A percentile compares a stretch with the other conserved stretches of the same genome.
Evolutionary conservation across 2,113 vertebrate genomes (phyloP).

Genomic region (Xenopus tropicalis): DNA sequence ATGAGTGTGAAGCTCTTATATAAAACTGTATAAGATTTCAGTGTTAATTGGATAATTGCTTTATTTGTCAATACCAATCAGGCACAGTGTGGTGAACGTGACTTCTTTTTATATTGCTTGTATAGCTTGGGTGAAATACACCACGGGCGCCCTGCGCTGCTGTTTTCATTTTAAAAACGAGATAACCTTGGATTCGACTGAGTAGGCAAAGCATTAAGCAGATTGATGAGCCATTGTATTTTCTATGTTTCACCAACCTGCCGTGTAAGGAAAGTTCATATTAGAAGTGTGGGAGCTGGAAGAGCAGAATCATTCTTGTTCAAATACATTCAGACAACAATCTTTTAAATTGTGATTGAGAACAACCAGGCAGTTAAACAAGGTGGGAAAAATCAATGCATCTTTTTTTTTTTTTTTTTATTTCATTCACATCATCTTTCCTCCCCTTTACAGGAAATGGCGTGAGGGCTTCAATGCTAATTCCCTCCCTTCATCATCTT

Average conservation of each 20-base stretch:
- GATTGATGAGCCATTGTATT: conserved; percentile 20
- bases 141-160: background rate
- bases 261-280: conserved; percentile 7
- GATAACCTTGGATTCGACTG: conserved; percentile 33
- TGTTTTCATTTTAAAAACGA: conserved; percentile 2
- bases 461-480: too few species aligned
- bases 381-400: too few species aligned
- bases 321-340: conserved; percentile 2
- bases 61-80: background rate
- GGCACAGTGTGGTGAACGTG: background rate
- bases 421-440: too few species aligned
- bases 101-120: background rate
- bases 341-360: background rate
- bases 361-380: too few species aligned
- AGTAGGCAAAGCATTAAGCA: conserved; percentile 29
- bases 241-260: conserved; percentile 14
- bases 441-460: too few species aligned
- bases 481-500: too few species aligned
- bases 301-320: conserved; percentile 8
- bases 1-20: too few species aligned
- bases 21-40: too few species aligned
- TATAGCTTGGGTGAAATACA: background rate
- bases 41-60: background rate
- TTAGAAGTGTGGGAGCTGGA: background rate
- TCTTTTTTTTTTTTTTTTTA: too few species aligned